These are phyloP conservation scores for Laspeyria flexula DNA, from an alignment of 2,888 invertebrate species.

Conservation along the genomic window DNA sequence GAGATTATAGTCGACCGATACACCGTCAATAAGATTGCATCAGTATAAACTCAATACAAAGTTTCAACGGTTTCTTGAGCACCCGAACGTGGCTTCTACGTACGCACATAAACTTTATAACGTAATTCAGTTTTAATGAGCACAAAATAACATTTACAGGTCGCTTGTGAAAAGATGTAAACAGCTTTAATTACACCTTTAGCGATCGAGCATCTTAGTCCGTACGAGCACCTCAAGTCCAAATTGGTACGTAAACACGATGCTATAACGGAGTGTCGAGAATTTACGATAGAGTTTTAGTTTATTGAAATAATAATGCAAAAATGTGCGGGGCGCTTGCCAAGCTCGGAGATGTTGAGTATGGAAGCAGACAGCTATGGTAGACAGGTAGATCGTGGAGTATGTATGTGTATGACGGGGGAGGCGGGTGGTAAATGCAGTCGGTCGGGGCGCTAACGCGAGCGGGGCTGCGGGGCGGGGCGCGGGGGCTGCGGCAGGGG, in stretches of 20 bases:
- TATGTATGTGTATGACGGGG: conserved; percentile 62
- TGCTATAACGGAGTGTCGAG: conserved; percentile 49
- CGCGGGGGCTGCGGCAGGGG: conserved; percentile 43
- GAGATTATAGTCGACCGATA: background rate
- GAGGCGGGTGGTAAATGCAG: conserved; percentile 84
- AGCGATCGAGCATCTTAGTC: conserved; percentile 57
- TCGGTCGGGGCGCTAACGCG: conserved; percentile 84
- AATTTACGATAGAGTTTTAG: conserved; percentile 37
- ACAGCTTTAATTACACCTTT: conserved; percentile 75
- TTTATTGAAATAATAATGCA: conserved; percentile 50
- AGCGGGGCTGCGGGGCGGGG: conserved; percentile 57
- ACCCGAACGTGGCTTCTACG: conserved; percentile 66
- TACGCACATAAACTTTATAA: conserved; percentile 76
- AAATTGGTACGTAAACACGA: conserved; percentile 58
- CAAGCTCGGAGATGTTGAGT: conserved; percentile 56
- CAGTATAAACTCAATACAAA: conserved; percentile 49
- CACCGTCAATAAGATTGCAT: background rate
- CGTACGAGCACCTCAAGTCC: conserved; percentile 63
- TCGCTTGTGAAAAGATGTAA: conserved; percentile 77
- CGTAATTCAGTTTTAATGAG: conserved; percentile 78
- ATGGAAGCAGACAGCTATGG: conserved; percentile 55
- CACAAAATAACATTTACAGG: conserved; percentile 78
- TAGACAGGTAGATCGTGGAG: conserved; percentile 66
- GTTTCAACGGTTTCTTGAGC: conserved; percentile 66
- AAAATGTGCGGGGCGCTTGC: conserved; percentile 43